phyloP scores from a whole-genome alignment of 2,888 invertebrate genomes.

The Buathra laborator region DNA sequence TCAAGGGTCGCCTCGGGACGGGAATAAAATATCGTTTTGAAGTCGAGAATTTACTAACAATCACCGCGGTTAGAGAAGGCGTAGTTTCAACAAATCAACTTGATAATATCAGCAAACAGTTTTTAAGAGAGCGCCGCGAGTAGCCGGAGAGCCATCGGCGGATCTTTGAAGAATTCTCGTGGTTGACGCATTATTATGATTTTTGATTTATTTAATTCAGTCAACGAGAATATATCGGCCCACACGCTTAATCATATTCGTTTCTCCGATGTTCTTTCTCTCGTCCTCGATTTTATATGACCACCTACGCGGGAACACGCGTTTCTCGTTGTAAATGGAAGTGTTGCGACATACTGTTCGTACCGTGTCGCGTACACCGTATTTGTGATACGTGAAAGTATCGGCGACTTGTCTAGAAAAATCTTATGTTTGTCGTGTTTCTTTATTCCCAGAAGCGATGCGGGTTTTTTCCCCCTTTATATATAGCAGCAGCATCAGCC shows the following conservation, averaged over 20 bases:
- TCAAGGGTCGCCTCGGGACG: background rate
- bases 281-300: slow-evolving; percentile 50
- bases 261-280: slow-evolving; percentile 37
- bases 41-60: background rate
- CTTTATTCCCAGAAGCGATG: slow-evolving; percentile 10
- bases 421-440: background rate
- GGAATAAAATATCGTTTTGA: background rate
- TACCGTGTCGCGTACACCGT: slow-evolving; percentile 15
- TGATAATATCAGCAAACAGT: background rate
- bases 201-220: background rate
- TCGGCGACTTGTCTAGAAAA: slow-evolving; percentile 21
- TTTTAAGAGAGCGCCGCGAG: background rate
- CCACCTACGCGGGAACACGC: slow-evolving; percentile 52
- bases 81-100: background rate
- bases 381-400: slow-evolving; percentile 39
- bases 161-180: background rate
- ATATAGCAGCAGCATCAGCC: background rate
- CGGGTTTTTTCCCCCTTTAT: background rate
- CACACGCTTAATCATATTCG: slow-evolving; percentile 23
- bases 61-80: background rate
- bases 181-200: slow-evolving; percentile 14
- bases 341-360: slow-evolving; percentile 36
- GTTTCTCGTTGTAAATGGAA: slow-evolving; percentile 24
- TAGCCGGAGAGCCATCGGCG: background rate
- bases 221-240: slow-evolving; percentile 19